phyloP scores from a whole-genome alignment of 2,888 invertebrate genomes.

The Rhagophthalmus giganteus region DNA sequence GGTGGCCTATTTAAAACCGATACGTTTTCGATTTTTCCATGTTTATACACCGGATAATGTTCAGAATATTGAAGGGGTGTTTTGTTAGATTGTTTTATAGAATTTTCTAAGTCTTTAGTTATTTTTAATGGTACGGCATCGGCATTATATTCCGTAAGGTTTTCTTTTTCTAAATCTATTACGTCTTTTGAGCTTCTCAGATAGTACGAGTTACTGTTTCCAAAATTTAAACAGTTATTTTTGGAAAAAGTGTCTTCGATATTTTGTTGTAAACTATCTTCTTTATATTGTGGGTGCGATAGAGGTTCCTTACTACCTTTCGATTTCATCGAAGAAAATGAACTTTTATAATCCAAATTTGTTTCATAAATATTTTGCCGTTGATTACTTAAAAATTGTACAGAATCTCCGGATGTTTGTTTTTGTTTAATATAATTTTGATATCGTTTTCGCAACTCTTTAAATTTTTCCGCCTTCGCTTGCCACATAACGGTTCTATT shows the following conservation, averaged over 20 bases:
- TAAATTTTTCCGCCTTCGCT: constrained; percentile 63
- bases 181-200: neutral
- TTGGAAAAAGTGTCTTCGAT: neutral
- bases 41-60: neutral
- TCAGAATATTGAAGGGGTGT: neutral
- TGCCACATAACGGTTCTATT: constrained; percentile 60
- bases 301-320: neutral
- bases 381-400: neutral
- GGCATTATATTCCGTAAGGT: neutral
- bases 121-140: constrained; percentile 11
- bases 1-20: too few species aligned
- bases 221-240: constrained; percentile 19
- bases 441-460: constrained; percentile 54
- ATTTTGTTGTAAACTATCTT: neutral
- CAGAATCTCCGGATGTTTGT: neutral
- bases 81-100: constrained; percentile 16
- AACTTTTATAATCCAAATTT: neutral
- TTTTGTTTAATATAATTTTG: constrained; percentile 37
- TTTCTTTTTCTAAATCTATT: constrained; percentile 3
- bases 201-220: constrained; percentile 19
- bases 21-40: too few species aligned
- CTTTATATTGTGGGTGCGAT: neutral
- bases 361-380: neutral
- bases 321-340: neutral
- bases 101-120: constrained; percentile 19